phyloP scores from a whole-genome alignment of 92 coral and sea anemone species.

The Actinostola sp. region DNA sequence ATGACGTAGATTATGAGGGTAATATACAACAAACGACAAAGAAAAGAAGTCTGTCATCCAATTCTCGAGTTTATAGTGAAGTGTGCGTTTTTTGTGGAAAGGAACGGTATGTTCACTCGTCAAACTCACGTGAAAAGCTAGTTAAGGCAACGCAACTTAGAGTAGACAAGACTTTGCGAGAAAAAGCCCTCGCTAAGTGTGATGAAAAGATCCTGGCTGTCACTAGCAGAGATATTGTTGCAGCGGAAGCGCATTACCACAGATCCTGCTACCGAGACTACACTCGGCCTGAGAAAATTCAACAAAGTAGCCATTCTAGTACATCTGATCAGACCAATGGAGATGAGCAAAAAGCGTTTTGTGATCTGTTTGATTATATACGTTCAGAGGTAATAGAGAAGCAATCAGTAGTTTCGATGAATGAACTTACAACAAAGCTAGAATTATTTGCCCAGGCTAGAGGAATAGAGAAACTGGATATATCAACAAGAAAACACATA shows the following conservation, averaged over 20 bases:
- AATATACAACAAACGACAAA: not conserved
- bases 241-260: slow-evolving; percentile 65
- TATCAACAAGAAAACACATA: slow-evolving; percentile 38
- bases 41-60: slow-evolving; percentile 27
- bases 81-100: slow-evolving; percentile 33
- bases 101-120: slow-evolving; percentile 20
- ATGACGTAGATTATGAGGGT: too few species aligned
- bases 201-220: slow-evolving; percentile 54
- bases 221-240: slow-evolving; percentile 44
- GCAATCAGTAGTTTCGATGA: slow-evolving; percentile 29
- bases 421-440: slow-evolving; percentile 31
- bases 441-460: slow-evolving; percentile 23
- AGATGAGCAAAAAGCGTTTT: slow-evolving; percentile 22
- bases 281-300: slow-evolving; percentile 27
- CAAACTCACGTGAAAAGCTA: slow-evolving; percentile 31
- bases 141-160: slow-evolving; percentile 47
- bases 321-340: not conserved
- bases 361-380: slow-evolving; percentile 28
- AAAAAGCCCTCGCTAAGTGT: slow-evolving; percentile 25
- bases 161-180: slow-evolving; percentile 48
- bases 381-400: slow-evolving; percentile 20
- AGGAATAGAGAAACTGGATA: slow-evolving; percentile 24
- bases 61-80: slow-evolving; percentile 25
- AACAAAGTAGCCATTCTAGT: too few species aligned
- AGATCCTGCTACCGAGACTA: slow-evolving; percentile 55